phyloP scores from a whole-genome alignment of 1,140 invertebrate species.

The Drosophila leontia region DNA sequence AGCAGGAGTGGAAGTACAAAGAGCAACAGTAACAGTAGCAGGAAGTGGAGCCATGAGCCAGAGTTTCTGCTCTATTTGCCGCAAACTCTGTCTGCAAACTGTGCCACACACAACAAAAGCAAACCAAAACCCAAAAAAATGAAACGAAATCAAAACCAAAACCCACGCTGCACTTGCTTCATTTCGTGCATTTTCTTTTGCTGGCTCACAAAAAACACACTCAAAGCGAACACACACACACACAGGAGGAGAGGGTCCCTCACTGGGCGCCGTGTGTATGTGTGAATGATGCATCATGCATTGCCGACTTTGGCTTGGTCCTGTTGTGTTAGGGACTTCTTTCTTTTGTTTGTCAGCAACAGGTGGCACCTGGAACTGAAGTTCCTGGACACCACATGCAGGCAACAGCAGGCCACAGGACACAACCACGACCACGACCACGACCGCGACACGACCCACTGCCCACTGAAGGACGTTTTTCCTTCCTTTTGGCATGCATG shows the following conservation, averaged over 20 bases:
- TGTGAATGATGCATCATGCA: neutral
- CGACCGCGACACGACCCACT: slow-evolving; percentile 12
- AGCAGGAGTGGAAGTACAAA: neutral
- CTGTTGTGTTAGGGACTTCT: slow-evolving; percentile 60
- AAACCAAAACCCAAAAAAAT: neutral
- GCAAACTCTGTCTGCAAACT: neutral
- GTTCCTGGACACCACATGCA: slow-evolving; percentile 57
- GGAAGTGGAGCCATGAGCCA: neutral
- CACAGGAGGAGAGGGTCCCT: neutral
- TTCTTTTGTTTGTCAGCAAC: slow-evolving; percentile 65
- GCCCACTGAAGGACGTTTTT: slow-evolving; percentile 73
- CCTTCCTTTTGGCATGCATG: slow-evolving; percentile 62
- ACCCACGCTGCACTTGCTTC: slow-evolving; percentile 13
- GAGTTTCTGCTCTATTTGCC: slow-evolving; percentile 18
- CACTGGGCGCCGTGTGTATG: neutral
- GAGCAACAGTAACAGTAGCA: neutral
- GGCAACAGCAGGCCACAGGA: slow-evolving; percentile 30
- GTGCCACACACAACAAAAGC: slow-evolving; percentile 29
- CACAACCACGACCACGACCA: slow-evolving; percentile 3
- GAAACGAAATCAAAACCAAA: slow-evolving; percentile 19
- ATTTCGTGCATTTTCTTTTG: slow-evolving; percentile 44
- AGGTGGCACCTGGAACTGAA: slow-evolving; percentile 63
- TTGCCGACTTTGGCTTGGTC: slow-evolving; percentile 51
- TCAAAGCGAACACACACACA: neutral
- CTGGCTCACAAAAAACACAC: neutral